Percentiles rank a stretch among this genome's conserved stretches.
Conservation (phyloP, 2,797 vertebrate genomes). For the Artibeus jamaicensis region DNA sequence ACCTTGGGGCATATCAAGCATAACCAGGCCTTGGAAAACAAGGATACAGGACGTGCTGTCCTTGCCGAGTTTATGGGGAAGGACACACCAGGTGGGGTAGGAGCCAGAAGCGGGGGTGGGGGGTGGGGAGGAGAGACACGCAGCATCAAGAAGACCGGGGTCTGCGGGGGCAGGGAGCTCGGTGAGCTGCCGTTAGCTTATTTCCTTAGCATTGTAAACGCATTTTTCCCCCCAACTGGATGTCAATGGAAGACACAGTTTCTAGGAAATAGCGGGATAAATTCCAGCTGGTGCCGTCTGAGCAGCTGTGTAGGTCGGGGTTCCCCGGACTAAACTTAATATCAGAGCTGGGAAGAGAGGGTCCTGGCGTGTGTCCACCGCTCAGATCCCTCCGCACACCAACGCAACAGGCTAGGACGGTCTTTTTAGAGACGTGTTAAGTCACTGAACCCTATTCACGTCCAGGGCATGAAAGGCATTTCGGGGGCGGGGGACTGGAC, state of each 20-base stretch:
- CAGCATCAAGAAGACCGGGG: neutral
- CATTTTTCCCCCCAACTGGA: neutral
- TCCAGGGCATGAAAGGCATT: neutral
- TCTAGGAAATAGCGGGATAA: neutral
- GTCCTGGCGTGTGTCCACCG: neutral
- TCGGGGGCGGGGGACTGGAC: too few relatives aligned
- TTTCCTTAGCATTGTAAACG: neutral
- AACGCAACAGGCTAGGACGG: neutral
- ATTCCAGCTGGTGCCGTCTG: neutral
- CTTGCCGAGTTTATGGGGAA: neutral
- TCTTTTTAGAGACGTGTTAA: neutral
- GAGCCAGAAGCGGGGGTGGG: neutral
- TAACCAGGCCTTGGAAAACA: neutral
- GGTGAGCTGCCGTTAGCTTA: neutral
- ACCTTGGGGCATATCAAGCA: neutral
- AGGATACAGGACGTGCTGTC: neutral
- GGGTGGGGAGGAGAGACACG: accelerated
- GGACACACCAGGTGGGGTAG: neutral
- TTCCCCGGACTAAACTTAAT: neutral
- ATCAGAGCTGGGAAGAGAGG: constrained; percentile 41
- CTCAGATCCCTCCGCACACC: neutral
- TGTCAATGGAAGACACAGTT: neutral
- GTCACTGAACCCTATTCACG: neutral
- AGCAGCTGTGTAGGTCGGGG: neutral
- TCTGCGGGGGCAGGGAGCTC: accelerated